Evolutionary conservation across 1,140 invertebrate species (phyloP).

Genomic region (Procambarus clarkii): DNA sequence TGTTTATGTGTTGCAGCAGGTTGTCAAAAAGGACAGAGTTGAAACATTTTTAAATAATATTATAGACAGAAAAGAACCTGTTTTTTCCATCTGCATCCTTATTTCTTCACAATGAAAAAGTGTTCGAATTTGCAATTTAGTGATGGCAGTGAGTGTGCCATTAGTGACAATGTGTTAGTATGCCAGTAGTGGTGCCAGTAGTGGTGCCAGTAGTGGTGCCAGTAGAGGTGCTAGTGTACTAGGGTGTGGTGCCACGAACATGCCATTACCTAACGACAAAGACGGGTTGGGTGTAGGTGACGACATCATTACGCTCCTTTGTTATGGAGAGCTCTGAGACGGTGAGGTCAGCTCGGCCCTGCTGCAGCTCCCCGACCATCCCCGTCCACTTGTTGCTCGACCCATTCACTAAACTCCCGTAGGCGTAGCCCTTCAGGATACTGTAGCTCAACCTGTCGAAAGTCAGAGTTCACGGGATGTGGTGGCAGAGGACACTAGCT

Average conservation of each 20-base stretch:
- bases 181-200: too few species aligned
- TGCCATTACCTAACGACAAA: constrained; percentile 59
- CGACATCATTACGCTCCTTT: constrained; percentile 45
- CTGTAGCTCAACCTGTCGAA: constrained; percentile 36
- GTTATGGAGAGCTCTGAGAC: constrained; percentile 69
- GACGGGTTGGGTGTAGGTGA: constrained; percentile 67
- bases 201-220: background rate
- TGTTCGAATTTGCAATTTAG: too few species aligned
- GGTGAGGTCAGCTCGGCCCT: constrained; percentile 58
- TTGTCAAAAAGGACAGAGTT: too few species aligned
- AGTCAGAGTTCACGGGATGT: too few species aligned
- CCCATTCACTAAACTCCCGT: constrained; percentile 49
- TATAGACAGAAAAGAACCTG: too few species aligned
- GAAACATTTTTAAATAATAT: too few species aligned
- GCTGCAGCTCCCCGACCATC: constrained; percentile 67
- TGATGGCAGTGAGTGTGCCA: too few species aligned
- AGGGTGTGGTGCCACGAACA: background rate
- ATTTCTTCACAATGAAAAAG: too few species aligned
- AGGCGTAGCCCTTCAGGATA: constrained; percentile 59
- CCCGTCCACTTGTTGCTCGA: constrained; percentile 57
- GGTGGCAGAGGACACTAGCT: too few species aligned
- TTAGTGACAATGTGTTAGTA: too few species aligned
- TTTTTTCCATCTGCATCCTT: too few species aligned
- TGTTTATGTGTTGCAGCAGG: too few species aligned
- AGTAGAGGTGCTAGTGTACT: background rate